Evolutionary conservation across 2,113 vertebrate genomes (phyloP), one percentile per base, ranked within the genome.

Genomic region (Pterophyllum scalare): DNA sequence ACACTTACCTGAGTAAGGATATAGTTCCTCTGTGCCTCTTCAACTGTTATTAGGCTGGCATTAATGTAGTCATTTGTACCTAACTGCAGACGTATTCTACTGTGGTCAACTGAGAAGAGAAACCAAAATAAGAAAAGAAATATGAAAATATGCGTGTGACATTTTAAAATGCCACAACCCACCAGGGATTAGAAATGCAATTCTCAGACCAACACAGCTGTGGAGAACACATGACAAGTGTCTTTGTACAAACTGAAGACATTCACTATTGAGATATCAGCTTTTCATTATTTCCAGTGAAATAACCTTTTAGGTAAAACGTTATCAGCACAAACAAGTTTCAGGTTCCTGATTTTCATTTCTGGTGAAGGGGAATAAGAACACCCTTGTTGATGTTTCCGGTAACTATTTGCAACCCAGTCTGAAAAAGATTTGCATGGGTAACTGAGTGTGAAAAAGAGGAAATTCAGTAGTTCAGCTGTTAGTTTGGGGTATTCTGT

Each of bases 61-160:
- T 99, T 99, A 67, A 99, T 98, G 90, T 99, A 99, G 95, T 99
- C 97, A 46, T 99, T 99, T 17, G 95, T 95, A 83, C 97, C 97
- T 80, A 97, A 96, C 93, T 98, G 97, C 62, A 99, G 96, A 89
- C 93, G 95, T 94, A 99, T 99, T 94, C 98, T 97, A 95, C 98
- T 99, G 93, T 99, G 98, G 94, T 99, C 98, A 92, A 99, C 98
- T 99, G 94, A 77, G 40, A 35, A 83, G 67, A 76, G 28, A 26
- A 31, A 33, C 7, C 35, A 54, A 72, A 65, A 26, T 13, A 8
- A 15, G 74, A n/a, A 56, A 17, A 83, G 10, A 75, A 59, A 57
- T 75, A 3, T 82, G 28, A 72, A 62, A 80, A 78, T 56, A 65
- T 20, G 52, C 8, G 59, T 6, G 5, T 15, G 0, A 19, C 5